Conservation (phyloP, 2,797 vertebrate species). For the Gymnodraco acuticeps region DNA sequence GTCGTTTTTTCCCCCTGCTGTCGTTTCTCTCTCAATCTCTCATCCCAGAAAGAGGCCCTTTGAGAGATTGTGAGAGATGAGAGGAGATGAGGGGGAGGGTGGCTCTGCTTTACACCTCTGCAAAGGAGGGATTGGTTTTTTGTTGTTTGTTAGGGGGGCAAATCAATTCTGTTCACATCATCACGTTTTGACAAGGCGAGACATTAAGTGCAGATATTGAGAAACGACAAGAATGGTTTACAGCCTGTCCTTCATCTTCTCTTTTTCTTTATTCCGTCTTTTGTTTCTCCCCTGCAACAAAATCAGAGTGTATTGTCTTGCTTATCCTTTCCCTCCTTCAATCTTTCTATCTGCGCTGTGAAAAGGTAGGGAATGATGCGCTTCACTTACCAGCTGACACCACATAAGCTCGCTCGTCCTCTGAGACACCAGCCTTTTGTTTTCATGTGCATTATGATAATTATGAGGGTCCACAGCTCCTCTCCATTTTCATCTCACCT, state of each 20-base stretch:
- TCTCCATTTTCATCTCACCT: constrained; percentile 73
- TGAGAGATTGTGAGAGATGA: constrained; percentile 79
- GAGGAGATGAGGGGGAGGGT: constrained; percentile 80
- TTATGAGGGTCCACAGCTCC: constrained; percentile 78
- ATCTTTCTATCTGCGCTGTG: constrained; percentile 45
- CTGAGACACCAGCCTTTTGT: constrained; percentile 80
- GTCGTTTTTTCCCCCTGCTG: constrained; percentile 56
- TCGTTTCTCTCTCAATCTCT: constrained; percentile 75
- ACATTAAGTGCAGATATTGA: constrained; percentile 82
- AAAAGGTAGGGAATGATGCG: constrained; percentile 81
- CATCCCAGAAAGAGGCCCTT: constrained; percentile 79
- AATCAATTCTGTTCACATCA: constrained; percentile 83
- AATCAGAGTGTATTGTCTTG: constrained; percentile 75
- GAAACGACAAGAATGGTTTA: constrained; percentile 81
- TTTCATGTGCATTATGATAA: constrained; percentile 84
- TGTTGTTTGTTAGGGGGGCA: constrained; percentile 81
- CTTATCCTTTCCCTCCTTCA: constrained; percentile 51
- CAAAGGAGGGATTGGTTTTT: constrained; percentile 83
- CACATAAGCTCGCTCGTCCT: constrained; percentile 80
- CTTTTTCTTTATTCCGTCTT: constrained; percentile 56
- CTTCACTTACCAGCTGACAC: constrained; percentile 84
- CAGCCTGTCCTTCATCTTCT: constrained; percentile 77
- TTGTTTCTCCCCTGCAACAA: constrained; percentile 57
- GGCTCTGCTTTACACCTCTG: constrained; percentile 82
- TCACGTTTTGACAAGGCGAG: constrained; percentile 82